Evolutionary conservation across 2,888 invertebrate genomes (phyloP), one percentile per base, ranked within the genome.

Genomic region (Rhingia campestris): DNA sequence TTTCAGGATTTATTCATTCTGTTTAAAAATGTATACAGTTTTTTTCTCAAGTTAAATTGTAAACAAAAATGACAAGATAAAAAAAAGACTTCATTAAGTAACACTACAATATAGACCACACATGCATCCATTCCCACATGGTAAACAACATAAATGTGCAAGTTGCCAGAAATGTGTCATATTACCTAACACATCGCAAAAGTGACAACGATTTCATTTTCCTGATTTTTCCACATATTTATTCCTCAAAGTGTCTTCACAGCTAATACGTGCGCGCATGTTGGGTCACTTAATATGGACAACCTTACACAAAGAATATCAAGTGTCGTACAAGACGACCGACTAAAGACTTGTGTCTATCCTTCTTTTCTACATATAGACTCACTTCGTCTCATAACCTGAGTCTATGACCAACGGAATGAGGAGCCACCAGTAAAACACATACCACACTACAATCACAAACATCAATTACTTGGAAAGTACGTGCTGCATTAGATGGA

Each of bases 231-330:
- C 47, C 64, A n/a, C 54, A 47, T 4, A 22, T 41, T 70, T 49
- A 3, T 32, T 0, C 7, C 5, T 61, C 32, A 30, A 10, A 6
- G 43, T 5, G 7, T 47, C 10, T 32, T 43, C 12, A 14, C 10
- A 45, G 45, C 9, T 32, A 4, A 4, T 4, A 33, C 9, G 35
- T 10, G 41, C 22, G 22, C 45, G 32, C 22, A 10, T 35, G n/a
- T 1, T 47, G 10, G 9, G 33, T 33, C 41, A 63, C 63, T 70
- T 77, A 63, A 70, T 63, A 76, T 61, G 69, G 39, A 56, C 61
- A 63, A 56, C 61, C n/a, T 53, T 12, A 41, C 47, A 22, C 35
- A n/a, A 56, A 69, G 45, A 43, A 47, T 53, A 76, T 53, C 33
- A 51, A 10, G 61, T 47, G 75, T 67, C 53, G 32, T 45, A 43